These are phyloP conservation scores for Eriocheir sinensis DNA, from an alignment of 1,140 invertebrate species.

Conservation along the genomic window DNA sequence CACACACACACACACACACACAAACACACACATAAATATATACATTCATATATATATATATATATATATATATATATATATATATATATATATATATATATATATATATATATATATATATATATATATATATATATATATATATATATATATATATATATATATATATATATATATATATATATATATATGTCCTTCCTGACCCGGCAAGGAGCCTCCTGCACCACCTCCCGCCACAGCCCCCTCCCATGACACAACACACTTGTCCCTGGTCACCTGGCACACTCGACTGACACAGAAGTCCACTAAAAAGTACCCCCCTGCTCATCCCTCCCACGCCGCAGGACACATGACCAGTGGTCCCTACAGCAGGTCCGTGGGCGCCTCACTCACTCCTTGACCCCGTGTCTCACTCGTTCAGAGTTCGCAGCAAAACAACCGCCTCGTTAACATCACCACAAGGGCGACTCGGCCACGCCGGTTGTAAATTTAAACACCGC, in stretches of 20 bases:
- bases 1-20: slow-evolving; percentile 50
- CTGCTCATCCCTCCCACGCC: too few relatives aligned
- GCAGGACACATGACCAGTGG: not conserved
- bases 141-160: slow-evolving; percentile 42
- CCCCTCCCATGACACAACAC: too few relatives aligned
- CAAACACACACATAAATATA: slow-evolving; percentile 51
- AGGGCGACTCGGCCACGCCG: not conserved
- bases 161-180: slow-evolving; percentile 53
- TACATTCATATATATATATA: slow-evolving; percentile 46
- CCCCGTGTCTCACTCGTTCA: not conserved
- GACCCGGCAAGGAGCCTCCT: too few relatives aligned
- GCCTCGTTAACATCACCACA: not conserved
- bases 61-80: not conserved
- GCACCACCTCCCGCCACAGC: too few relatives aligned
- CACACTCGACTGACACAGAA: too few relatives aligned
- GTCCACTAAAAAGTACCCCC: too few relatives aligned
- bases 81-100: slow-evolving; percentile 19
- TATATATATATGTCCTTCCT: not conserved
- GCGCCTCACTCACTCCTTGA: not conserved
- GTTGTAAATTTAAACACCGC: not conserved
- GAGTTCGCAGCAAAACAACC: not conserved
- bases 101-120: slow-evolving; percentile 25
- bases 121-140: slow-evolving; percentile 19
- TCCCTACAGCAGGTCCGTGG: too few relatives aligned
- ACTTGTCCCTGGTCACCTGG: too few relatives aligned